Percentiles rank a stretch among this genome's conserved stretches.
phyloP scores from a whole-genome alignment of 2,797 vertebrate genomes.

The Odontamblyopus lacepedii region DNA sequence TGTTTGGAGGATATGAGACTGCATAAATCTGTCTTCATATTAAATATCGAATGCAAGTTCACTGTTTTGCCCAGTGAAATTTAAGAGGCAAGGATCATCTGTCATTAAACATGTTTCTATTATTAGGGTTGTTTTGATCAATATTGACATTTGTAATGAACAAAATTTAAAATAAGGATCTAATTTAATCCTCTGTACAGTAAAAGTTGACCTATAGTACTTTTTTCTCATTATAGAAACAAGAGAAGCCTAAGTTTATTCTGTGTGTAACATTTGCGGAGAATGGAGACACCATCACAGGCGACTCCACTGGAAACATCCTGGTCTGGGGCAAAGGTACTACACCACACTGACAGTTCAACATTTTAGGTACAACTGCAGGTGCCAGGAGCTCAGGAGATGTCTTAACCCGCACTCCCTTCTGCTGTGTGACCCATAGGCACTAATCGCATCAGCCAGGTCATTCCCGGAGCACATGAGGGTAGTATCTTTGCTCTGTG shows the following conservation, averaged over 20 bases:
- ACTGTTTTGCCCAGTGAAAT: too few relatives aligned
- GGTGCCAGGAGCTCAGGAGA: not conserved
- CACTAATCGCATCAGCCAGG: constrained; percentile 93
- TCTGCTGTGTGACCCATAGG: constrained; percentile 75
- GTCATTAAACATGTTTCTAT: too few relatives aligned
- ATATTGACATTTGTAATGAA: too few relatives aligned
- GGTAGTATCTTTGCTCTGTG: constrained; percentile 96
- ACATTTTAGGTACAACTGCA: not conserved
- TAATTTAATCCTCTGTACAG: not conserved
- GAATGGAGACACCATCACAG: constrained; percentile 96
- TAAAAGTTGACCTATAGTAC: not conserved
- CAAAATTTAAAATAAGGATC: too few relatives aligned
- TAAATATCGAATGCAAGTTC: too few relatives aligned
- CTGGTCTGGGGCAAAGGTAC: constrained; percentile 98
- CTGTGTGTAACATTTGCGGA: constrained; percentile 97
- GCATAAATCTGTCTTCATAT: too few relatives aligned
- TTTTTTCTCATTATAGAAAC: constrained; percentile 85
- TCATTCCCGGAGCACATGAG: constrained; percentile 92
- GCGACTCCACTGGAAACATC: constrained; percentile 98
- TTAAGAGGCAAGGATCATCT: too few relatives aligned
- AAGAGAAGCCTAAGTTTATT: constrained; percentile 99
- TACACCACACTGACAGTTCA: not conserved
- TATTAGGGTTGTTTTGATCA: too few relatives aligned
- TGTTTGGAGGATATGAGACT: not conserved
- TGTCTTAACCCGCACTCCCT: constrained; percentile 27